Base-by-base conservation (phyloP, 2,888 invertebrate genomes). In the Standfussiana lucernea region DNA sequence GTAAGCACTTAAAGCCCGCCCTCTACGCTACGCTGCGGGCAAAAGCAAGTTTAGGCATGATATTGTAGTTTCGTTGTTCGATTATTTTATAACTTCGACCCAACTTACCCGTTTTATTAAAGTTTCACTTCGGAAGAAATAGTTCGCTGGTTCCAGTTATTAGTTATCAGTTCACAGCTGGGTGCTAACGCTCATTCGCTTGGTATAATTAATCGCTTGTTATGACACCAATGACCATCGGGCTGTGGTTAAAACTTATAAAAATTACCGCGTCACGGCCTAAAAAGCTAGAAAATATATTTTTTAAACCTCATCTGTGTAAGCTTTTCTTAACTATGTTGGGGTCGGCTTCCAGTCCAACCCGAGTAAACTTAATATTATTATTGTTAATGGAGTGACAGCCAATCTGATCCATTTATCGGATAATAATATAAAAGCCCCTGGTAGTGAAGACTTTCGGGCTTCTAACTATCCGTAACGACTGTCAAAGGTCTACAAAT, bases 201-300 rank as follows among this genome's bases (percentile, higher is more conserved):
- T 50, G 24, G 8, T 50, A 50, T 59, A 72, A 72, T 65, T 79
- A 79, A 65, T 78, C 56, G 64, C 24, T 59, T 56, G 78, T 65
- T 72, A 59, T 72, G 56, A 72, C 47, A 72, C 56, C 47, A 35
- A 35, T 79, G 56, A 24, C 24, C 47, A 79, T 10, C 47, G 71
- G 24, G 13, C 64, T 65, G 64, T 64, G 47, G 18, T 56, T 64
- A 56, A 56, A 64, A 64, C 40, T 56, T 56, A 56, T 68, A 71
- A 53, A 77, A 77, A 7, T 50, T 24, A 67, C 2, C 42, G 15
- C 18, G n/a, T 53, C 64, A 18, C 37, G 32, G 28, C 21, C 15
- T 32, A 35, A 40, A 32, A 70, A 32, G 1, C 18, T 56, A 10
- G 3, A 53, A 28, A 47, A 37, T 32, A 53, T 24, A 3, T n/a